Base-by-base conservation (phyloP, 2,888 invertebrate species). In the Sarcophaga carnaria region DNA sequence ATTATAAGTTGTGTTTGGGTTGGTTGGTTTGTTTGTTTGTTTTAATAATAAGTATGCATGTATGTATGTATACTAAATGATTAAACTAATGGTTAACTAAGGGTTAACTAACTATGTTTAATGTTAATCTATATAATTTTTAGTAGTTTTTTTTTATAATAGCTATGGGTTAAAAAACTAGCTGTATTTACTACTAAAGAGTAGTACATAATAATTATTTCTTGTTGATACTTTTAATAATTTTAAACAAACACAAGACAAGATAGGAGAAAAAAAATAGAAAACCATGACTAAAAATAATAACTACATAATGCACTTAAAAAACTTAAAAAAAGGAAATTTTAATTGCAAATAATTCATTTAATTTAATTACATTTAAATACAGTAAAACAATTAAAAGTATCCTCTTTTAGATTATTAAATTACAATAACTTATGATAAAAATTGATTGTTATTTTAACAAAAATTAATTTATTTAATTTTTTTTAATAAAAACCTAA, bases 21-120 rank as follows among this genome's bases (percentile, higher is more conserved):
- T 37, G 37, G 37, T 37, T 72, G 72, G n/a, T 77, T 83, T 25
- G n/a, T 77, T 37, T 37, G 25, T 80, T 37, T 37, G 37, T 37
- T 37, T 37, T 37, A 37, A 37, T 37, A 37, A 80, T 77, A 80
- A 80, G 49, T 83, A 80, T 37, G 37, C 8, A 37, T 37, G 8
- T 37, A 37, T 37, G 37, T 37, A 37, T 37, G 37, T 37, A 37
- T 78, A 49, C 62, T 76, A 78, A 70, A 76, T 76, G 25, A 70
- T 78, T 78, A 81, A 84, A 84, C 78, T 86, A 83, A 69, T 71
- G 67, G 76, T 86, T 80, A 86, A 80, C 82, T 86, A 86, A 86
- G 62, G 70, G 83, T 86, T 81, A 75, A 83, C 83, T 80, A 78
- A 70, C 74, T 86, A 79, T 20, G 14, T 10, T 67, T 60, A 69